Base-by-base conservation (phyloP, 1,140 invertebrate species). In the Aculops lycopersici region DNA sequence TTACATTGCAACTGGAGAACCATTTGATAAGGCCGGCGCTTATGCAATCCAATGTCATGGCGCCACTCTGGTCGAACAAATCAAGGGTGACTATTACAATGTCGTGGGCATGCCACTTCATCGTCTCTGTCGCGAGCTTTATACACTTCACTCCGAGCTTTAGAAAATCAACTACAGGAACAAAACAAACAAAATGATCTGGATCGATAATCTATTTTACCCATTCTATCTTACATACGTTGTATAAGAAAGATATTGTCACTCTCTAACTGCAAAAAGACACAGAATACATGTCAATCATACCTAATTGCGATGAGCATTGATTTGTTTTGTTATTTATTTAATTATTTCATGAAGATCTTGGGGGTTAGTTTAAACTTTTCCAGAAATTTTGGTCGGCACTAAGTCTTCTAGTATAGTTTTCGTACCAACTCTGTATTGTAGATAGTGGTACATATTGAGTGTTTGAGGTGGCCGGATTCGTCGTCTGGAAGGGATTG, bases 361-460 rank as follows among this genome's bases (percentile, higher is more conserved):
- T n/a, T n/a, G n/a, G n/a, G n/a, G n/a, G n/a, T 31, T n/a, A 31
- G 24, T n/a, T 8, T 8, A 31, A n/a, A n/a, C 54, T 63, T 53
- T 72, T 80, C 86, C 84, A 94, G 55, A 92, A 95, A 52, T 88
- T 74, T 2, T 84, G 83, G 61, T 94, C 88, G 46, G 76, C 70
- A 51, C 74, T 67, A 41, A 94, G 58, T 48, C 78, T 64, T 51
- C 83, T 59, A 50, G 83, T 69, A 52, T 92, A 94, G 50, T 75
- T 90, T 43, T 72, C 68, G 52, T 79, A 94, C 88, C 88, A 97
- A 36, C 70, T 74, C 52, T 84, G 72, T 4, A 97, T 61, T 0
- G 69, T 69, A 37, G 71, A 74, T 16, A 92, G 55, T 0, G 86
- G 81, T 21, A 95, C 70, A 57, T 71, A 84, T 19, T 68, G 71